These are phyloP conservation scores for Cantharis rufa DNA, from an alignment of 2,888 invertebrate genomes.

Conservation along the genomic window DNA sequence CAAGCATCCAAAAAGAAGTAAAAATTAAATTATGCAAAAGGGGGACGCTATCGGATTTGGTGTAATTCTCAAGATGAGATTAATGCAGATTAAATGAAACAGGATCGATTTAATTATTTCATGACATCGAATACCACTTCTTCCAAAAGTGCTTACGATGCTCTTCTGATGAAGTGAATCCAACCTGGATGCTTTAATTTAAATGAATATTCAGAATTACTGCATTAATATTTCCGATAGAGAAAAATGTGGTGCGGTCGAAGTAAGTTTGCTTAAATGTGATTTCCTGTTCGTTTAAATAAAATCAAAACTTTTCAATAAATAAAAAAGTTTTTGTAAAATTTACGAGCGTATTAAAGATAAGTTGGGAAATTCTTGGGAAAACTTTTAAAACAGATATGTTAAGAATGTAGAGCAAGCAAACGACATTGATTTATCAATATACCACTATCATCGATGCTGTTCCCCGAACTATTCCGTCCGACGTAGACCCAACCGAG, in stretches of 20 bases:
- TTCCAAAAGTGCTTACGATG: neutral
- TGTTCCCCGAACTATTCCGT: neutral
- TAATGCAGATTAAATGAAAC: constrained; percentile 44
- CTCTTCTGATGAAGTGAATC: neutral
- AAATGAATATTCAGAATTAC: neutral
- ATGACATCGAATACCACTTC: constrained; percentile 37
- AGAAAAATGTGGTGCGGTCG: neutral
- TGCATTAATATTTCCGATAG: neutral
- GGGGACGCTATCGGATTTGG: constrained; percentile 8
- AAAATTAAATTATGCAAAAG: neutral
- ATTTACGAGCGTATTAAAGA: neutral
- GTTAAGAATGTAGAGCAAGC: neutral
- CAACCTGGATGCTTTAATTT: neutral
- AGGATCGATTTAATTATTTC: constrained; percentile 42
- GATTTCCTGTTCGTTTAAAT: neutral
- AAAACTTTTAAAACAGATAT: neutral
- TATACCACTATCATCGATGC: neutral
- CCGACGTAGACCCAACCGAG: neutral
- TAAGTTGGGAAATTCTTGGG: neutral
- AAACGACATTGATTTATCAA: neutral
- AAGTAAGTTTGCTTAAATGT: neutral
- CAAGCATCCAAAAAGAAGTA: neutral
- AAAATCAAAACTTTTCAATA: neutral
- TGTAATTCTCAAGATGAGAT: constrained; percentile 39
- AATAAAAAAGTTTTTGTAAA: neutral